Base-by-base conservation (phyloP, 2,113 vertebrate genomes). In the Columba livia region DNA sequence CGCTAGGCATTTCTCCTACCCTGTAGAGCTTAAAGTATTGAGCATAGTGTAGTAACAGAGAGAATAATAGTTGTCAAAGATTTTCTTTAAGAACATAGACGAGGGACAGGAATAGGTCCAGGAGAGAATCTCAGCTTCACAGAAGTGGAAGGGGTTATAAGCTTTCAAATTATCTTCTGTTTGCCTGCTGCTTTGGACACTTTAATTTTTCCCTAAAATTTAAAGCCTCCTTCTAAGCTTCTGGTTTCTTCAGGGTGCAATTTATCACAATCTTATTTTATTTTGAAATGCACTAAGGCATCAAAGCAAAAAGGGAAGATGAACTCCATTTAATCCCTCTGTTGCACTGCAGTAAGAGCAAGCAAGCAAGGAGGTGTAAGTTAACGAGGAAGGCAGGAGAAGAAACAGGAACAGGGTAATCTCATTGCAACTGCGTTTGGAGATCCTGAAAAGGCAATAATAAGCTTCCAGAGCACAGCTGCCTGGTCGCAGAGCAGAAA, bases 281-380 rank as follows among this genome's bases (percentile, higher is more conserved):
- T 89, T 94, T 66, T 61, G 54, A 85, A 92, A 95, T 62, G 61
- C 70, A 79, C 54, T 85, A 94, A 92, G 87, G 50, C 92, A 87
- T 89, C 77, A 72, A 95, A 75, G 83, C 80, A 85, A 89, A 93
- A 92, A 65, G 44, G 36, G 66, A 94, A 87, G 70, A 92, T 91
- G 73, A 95, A 82, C 70, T 79, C 62, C 4, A 2, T 79, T 93
- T 95, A 96, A 94, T 93, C 77, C 70, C 50, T 77, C 70, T 65
- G n/a, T 51, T 77, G 61, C 61, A 57, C 44, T 69, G 66, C 83
- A 89, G 75, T 21, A 81, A 72, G 16, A 91, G 67, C 56, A 71
- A 80, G 79, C 21, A 80, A 83, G 82, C 31, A 61, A 53, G 38
- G 78, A 91, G 42, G 50, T 40, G 6, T 67, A 88, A 60, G 10